Evolutionary conservation across 2,888 invertebrate species (phyloP), one percentile per base, ranked within the genome.

Genomic region (Epirrhoe tristata): DNA sequence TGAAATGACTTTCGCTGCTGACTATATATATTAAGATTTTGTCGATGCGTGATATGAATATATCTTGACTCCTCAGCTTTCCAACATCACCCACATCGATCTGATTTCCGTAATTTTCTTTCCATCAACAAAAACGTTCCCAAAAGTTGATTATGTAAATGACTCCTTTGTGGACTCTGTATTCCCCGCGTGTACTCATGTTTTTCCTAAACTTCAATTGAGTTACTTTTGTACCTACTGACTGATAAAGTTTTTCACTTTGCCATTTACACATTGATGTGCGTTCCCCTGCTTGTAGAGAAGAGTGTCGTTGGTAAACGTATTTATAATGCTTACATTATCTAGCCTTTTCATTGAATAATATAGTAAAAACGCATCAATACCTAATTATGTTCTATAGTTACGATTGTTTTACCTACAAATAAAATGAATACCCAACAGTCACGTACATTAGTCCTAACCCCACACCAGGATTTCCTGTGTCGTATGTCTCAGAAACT

Each of bases 121-220:
- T 63, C 55, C 63, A 53, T 65, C 51, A 57, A 65, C 60, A 52
- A 64, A 69, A 71, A 66, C 58, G 64, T 58, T 62, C 10, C 54
- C 58, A 58, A 43, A 67, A 66, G 59, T 65, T 69, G 64, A 65
- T 68, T 69, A 71, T 71, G 71, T 59, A 67, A 69, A 71, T 71
- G 51, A 55, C 57, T 58, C 60, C 57, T 59, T 55, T 60, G 59
- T 54, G 61, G 57, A 58, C 60, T 68, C 43, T 63, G 57, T 58
- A 70, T 68, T 66, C 63, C 53, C 57, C 43, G 60, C 65, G 58
- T 66, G 58, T 63, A 66, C 65, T 60, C 63, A 69, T 63, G 46
- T 71, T 71, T 66, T 63, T 53, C 63, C 34, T 48, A 69, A 71
- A 74, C 69, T 70, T 74, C 67, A 66, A 70, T 70, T 67, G 67